These are phyloP conservation scores for Zaprionus vittiger DNA, from an alignment of 1,140 invertebrate species.

Conservation along the genomic window DNA sequence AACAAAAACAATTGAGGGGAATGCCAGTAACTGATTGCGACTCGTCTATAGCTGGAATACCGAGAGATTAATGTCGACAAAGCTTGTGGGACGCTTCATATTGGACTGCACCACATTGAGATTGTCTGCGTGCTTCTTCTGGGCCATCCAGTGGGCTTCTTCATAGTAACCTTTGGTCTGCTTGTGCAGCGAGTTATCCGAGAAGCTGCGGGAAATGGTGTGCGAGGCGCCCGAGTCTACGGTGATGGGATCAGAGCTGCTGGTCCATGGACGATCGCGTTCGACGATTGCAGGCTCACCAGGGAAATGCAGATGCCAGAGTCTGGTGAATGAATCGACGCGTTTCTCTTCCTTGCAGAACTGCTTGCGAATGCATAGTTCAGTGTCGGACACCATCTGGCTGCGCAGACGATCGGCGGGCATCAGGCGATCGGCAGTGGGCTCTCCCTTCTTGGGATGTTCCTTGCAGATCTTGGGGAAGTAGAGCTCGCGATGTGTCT, in stretches of 20 bases:
- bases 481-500: conserved; percentile 46
- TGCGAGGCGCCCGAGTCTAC: conserved; percentile 33
- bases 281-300: not conserved
- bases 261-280: conserved; percentile 31
- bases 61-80: conserved; percentile 52
- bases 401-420: not conserved
- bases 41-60: conserved; percentile 51
- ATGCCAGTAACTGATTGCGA: too few relatives aligned
- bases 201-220: conserved; percentile 31
- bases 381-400: not conserved
- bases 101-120: conserved; percentile 67
- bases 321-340: not conserved
- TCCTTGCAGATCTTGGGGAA: conserved; percentile 55
- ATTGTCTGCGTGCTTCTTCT: conserved; percentile 22
- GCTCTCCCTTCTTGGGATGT: not conserved
- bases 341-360: conserved; percentile 2
- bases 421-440: not conserved
- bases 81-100: conserved; percentile 57
- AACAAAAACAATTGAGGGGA: not conserved
- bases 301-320: not conserved
- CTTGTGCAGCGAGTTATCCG: conserved; percentile 16
- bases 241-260: conserved; percentile 45
- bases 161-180: conserved; percentile 31
- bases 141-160: conserved; percentile 28
- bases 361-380: conserved; percentile 16